phyloP scores from a whole-genome alignment of 2,797 vertebrate species.

The Pipistrellus pygmaeus region DNA sequence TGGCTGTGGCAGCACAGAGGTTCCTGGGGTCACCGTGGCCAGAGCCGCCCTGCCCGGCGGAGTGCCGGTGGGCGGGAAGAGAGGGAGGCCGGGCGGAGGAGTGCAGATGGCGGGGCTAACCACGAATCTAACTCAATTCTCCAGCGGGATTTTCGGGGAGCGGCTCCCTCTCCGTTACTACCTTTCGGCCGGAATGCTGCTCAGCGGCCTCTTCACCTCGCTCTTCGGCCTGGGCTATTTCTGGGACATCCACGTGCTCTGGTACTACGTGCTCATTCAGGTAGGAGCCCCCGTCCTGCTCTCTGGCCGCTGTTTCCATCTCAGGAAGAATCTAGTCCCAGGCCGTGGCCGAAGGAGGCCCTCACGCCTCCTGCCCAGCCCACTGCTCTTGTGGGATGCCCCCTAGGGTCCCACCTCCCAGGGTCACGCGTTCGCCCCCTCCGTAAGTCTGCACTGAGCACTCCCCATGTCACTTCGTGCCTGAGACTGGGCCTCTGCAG shows the following conservation, averaged over 20 bases:
- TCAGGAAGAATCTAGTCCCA: background rate
- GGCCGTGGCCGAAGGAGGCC: background rate
- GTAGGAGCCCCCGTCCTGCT: constrained; percentile 82
- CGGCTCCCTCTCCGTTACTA: constrained; percentile 97
- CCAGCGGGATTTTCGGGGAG: constrained; percentile 97
- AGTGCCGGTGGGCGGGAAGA: background rate
- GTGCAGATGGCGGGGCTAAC: background rate
- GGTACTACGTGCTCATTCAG: constrained; percentile 96
- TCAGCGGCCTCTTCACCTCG: constrained; percentile 94
- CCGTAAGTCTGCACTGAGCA: too few relatives aligned
- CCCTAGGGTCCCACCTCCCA: too few relatives aligned
- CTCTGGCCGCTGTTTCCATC: background rate
- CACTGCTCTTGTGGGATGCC: background rate
- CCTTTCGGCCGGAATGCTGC: constrained; percentile 94
- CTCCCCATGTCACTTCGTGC: background rate
- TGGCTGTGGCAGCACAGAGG: background rate
- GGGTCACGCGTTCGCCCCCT: background rate
- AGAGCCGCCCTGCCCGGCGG: background rate
- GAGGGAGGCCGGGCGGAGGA: fast-evolving
- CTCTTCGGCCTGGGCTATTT: constrained; percentile 96
- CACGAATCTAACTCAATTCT: background rate
- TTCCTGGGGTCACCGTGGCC: background rate
- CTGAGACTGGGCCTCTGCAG: background rate
- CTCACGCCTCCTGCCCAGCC: background rate
- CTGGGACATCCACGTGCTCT: constrained; percentile 94